Evolutionary conservation across 2,797 vertebrate genomes (phyloP), one percentile per base, ranked within the genome.

Genomic region (Etheostoma perlongum): DNA sequence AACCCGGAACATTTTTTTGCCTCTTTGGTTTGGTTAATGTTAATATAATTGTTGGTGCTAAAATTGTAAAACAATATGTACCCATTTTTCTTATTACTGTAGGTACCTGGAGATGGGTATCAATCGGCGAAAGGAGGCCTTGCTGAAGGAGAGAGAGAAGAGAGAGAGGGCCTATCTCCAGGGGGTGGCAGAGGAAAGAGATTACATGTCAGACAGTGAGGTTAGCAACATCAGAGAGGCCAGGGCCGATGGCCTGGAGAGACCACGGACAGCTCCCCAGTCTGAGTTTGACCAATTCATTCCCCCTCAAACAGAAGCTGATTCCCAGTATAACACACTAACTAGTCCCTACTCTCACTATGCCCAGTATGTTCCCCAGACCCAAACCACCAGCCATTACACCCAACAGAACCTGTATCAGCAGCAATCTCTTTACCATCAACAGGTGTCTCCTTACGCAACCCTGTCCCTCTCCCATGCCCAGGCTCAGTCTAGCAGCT

Each of bases 121-220:
- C 90, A 99, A 99, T 86, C 94, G 99, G 52, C 96, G 99, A 74
- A 99, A 99, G 91, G 99, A 99, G 82, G 99, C 95, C 30, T 92
- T 99, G 57, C 92, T 99, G 58, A 98, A 99, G 88, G 99, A 99
- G 88, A 95, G 99, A 85, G 99, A 99, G 91, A 99, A 99, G 87
- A 94, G 98, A 84, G 99, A 99, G 78, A 93, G 99, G 74, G 99
- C 98, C 33, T 99, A 99, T 92, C 96, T 99, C 55, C 99, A 99
- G 88, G 98, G 99, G 44, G 99, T 99, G 84, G 99, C 99, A 7
- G 99, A 99, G 86, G 99, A 99, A 85, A 96, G 98, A 36, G 98
- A 99, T 92, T 99, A 99, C 83, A 99, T 99, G 98, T 99, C 98
- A 73, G 99, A 99, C 86, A 99, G 99, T 86, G 99, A 99, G 92